Evolutionary conservation across 2,888 invertebrate species (phyloP), one percentile per base, ranked within the genome.

Genomic region (Lasius platythorax): DNA sequence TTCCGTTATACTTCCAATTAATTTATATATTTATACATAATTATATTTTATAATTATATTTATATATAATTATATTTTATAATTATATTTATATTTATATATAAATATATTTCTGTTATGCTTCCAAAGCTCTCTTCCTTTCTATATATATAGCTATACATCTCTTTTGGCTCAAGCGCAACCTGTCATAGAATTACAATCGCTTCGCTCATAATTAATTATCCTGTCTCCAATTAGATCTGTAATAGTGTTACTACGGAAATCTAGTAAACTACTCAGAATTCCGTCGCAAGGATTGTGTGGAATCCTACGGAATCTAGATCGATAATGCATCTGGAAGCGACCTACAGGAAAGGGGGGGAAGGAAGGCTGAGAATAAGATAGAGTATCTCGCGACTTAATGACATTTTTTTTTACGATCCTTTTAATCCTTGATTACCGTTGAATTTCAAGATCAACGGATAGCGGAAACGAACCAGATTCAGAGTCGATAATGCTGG

Each of bases 381-480:
- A 73, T 11, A 18, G 28, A 61, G 33, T 56, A 37, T 58, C 53
- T 78, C 53, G n/a, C 18, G 23, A 78, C 9, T 46, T 46, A 46
- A 79, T 74, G 61, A 46, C 46, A n/a, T 1, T 23, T 18, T 30
- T 40, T 64, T 64, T 37, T 61, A 46, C 58, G n/a, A 33, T 68
- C 8, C 50, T 50, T 18, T 76, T 56, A 12, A 66, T 72, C 15
- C 78, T 18, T 40, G 78, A 53, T 58, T 23, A 58, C 50, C 70
- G 70, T 76, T 82, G 73, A 88, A 81, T 82, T 84, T 76, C 61
- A 37, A 89, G 87, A 89, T 90, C 56, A 73, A 37, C 40, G 68
- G 85, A 86, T 83, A 91, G 58, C 30, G n/a, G 43, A 53, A 76
- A 76, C 40, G 79, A 85, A 70, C 66, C 23, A 23, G 23, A 67